Conservation (phyloP, 2,888 invertebrate genomes). For the Branchipolynoe longqiensis region DNA sequence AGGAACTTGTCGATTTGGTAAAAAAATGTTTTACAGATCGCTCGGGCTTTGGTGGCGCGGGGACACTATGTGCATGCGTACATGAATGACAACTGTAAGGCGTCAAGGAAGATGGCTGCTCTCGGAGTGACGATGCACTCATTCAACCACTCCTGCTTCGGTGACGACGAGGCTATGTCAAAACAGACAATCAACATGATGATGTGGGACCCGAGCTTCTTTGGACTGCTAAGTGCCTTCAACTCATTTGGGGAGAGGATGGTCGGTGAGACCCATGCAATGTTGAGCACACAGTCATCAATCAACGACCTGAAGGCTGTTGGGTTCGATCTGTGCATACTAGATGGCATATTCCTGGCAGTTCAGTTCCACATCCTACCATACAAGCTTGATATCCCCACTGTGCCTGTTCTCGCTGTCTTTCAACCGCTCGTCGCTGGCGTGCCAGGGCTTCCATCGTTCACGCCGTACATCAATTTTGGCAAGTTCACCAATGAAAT, state of each 20-base stretch:
- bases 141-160: not conserved
- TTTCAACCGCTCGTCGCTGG: not conserved
- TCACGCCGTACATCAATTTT: conserved; percentile 32
- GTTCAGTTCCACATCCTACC: not conserved
- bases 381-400: not conserved
- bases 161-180: not conserved
- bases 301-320: not conserved
- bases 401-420: not conserved
- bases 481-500: conserved; percentile 17
- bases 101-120: not conserved
- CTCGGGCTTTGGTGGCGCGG: not conserved
- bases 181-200: not conserved
- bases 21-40: not conserved
- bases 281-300: not conserved
- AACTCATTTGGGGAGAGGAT: not conserved
- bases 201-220: not conserved
- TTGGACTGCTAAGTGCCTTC: not conserved
- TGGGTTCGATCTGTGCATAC: conserved; percentile 6
- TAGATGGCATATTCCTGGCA: conserved; percentile 7
- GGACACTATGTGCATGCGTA: conserved; percentile 16
- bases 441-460: not conserved
- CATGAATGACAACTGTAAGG: not conserved
- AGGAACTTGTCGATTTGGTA: too few species aligned
- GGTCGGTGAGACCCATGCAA: not conserved
- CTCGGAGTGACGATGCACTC: not conserved